Base-by-base conservation (phyloP, 1,140 invertebrate species). In the Drosophila ambigua region DNA sequence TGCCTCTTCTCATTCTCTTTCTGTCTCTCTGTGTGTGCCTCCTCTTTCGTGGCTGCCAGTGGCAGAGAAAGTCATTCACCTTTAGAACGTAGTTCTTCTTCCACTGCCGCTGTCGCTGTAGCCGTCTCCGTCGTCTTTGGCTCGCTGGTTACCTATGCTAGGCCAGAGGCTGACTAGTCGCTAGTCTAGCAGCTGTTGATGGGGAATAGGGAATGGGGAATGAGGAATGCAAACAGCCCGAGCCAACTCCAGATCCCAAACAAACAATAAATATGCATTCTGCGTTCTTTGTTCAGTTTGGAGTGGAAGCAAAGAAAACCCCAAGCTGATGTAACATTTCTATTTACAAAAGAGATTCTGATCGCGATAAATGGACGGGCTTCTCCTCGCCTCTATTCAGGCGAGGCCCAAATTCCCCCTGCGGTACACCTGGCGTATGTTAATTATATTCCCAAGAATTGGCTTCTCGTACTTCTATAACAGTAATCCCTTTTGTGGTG, bases 51-150 rank as follows among this genome's bases (percentile, higher is more conserved):
- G n/a, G 9, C 20, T 60, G 51, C 57, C 8, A 53, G 52, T 54
- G 58, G 41, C 50, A 76, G 83, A 87, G 83, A 87, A 89, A 87
- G 83, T 87, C 83, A 87, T 87, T 87, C 83, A 87, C 83, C 83
- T 87, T 85, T 87, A 53, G 64, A 71, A 50, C 79, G 55, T 46
- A 68, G 48, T 51, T 39, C 46, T 54, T 31, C 51, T 23, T 31
- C 46, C 49, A 49, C 2, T 0, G 31, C 2, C 9, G 9, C 31
- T 35, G 8, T 3, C 8, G 31, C 31, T 31, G 11, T 28, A 1
- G 6, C 26, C 1, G 7, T 28, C 26, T 28, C 49, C 52, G 54
- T 44, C 54, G 54, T 69, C 53, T 54, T 79, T 76, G 50, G 72
- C 63, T 87, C 61, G 69, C 63, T 75, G 71, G 68, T 59, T 67